Conservation (phyloP, 1,140 invertebrate genomes). For the Danaus melanippus region DNA sequence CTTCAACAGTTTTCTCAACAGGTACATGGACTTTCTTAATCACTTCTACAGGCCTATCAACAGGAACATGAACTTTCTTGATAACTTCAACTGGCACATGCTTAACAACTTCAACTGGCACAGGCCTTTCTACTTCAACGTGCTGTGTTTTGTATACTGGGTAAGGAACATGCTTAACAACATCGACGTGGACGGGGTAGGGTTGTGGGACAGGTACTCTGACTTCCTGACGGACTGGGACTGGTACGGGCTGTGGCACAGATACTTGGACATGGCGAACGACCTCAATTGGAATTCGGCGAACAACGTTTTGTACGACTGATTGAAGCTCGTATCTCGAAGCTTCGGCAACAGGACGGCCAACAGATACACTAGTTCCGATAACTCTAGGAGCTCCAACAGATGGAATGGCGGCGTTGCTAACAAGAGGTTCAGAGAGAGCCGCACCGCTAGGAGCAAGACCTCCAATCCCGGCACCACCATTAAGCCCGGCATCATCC, state of each 20-base stretch:
- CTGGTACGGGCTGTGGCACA: constrained; percentile 52
- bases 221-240: constrained; percentile 57
- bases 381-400: constrained; percentile 42
- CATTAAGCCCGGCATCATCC: constrained; percentile 7
- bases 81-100: constrained; percentile 58
- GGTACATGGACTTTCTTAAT: constrained; percentile 64
- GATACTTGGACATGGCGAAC: constrained; percentile 54
- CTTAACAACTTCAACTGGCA: constrained; percentile 60
- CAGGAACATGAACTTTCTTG: constrained; percentile 55
- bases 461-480: constrained; percentile 4
- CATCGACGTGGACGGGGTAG: constrained; percentile 63
- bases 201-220: constrained; percentile 64
- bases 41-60: constrained; percentile 61
- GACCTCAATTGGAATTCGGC: constrained; percentile 54
- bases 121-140: constrained; percentile 61
- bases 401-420: constrained; percentile 6
- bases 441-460: constrained; percentile 2
- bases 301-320: constrained; percentile 57
- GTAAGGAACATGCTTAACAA: constrained; percentile 62
- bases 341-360: constrained; percentile 28
- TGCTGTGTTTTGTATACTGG: constrained; percentile 60
- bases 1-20: constrained; percentile 58
- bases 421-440: constrained; percentile 4
- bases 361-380: constrained; percentile 47
- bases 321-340: constrained; percentile 58